Conservation (phyloP, 2,888 invertebrate genomes). For the Crossocerus cetratus region DNA sequence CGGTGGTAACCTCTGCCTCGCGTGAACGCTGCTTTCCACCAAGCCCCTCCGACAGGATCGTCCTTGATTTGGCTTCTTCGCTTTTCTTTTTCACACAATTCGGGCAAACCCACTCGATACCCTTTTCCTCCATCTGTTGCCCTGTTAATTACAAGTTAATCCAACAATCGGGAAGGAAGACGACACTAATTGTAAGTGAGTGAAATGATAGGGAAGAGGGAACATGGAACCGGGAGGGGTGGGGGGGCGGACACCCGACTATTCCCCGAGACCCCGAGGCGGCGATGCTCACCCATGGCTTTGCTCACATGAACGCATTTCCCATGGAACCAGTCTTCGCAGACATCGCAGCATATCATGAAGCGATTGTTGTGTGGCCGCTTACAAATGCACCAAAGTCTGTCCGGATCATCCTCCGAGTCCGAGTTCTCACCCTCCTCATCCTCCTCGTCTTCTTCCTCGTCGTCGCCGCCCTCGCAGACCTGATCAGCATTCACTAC, state of each 20-base stretch:
- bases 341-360: constrained; percentile 98
- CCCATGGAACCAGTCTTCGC: constrained; percentile 99
- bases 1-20: not conserved
- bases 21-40: constrained; percentile 24
- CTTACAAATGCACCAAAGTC: constrained; percentile 96
- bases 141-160: constrained; percentile 67
- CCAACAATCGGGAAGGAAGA: no score
- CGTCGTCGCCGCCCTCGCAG: constrained; percentile 35
- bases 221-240: no score
- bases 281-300: constrained; percentile 83
- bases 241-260: no score
- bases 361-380: constrained; percentile 97
- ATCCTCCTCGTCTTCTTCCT: constrained; percentile 80
- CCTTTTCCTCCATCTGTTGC: constrained; percentile 92
- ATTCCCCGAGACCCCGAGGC: no score
- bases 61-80: constrained; percentile 59
- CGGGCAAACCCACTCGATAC: constrained; percentile 93
- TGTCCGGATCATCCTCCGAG: constrained; percentile 95
- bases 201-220: no score
- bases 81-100: constrained; percentile 84
- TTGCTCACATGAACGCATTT: constrained; percentile 96
- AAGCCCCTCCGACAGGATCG: constrained; percentile 5
- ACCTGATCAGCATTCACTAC: not conserved
- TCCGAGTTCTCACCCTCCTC: constrained; percentile 81
- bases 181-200: no score